These are phyloP conservation scores for Chrysomela aeneicollis DNA, from an alignment of 2,888 invertebrate species.

Conservation along the genomic window DNA sequence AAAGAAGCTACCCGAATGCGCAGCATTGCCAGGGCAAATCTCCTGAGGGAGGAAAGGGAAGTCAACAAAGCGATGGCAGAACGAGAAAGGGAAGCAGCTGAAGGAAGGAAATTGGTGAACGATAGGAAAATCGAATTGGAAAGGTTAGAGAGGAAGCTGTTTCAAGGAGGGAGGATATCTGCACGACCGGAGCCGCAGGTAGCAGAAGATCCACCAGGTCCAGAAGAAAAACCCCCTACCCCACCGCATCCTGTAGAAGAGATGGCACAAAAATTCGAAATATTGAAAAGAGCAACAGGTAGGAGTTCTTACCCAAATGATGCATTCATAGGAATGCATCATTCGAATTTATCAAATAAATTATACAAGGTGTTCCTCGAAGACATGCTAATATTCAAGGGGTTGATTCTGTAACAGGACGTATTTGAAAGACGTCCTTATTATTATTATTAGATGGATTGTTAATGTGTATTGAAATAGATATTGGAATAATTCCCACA, in stretches of 20 bases:
- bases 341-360: too few relatives aligned
- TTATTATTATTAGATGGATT: too few relatives aligned
- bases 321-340: too few relatives aligned
- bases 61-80: conserved; percentile 73
- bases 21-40: conserved; percentile 72
- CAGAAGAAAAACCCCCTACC: conserved; percentile 55
- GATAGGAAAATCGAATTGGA: conserved; percentile 78
- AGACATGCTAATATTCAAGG: too few relatives aligned
- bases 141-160: conserved; percentile 78
- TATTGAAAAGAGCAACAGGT: conserved; percentile 79
- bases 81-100: conserved; percentile 70
- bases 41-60: conserved; percentile 74
- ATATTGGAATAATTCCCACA: too few relatives aligned
- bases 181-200: conserved; percentile 55
- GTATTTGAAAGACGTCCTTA: too few relatives aligned
- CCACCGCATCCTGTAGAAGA: conserved; percentile 59
- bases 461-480: too few relatives aligned
- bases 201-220: conserved; percentile 46
- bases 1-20: conserved; percentile 78
- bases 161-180: conserved; percentile 66
- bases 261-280: conserved; percentile 74
- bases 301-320: background rate
- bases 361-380: too few relatives aligned
- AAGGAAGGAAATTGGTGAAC: conserved; percentile 74
- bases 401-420: too few relatives aligned